Base-by-base conservation (phyloP, 2,888 invertebrate genomes). In the Anodontia alba region DNA sequence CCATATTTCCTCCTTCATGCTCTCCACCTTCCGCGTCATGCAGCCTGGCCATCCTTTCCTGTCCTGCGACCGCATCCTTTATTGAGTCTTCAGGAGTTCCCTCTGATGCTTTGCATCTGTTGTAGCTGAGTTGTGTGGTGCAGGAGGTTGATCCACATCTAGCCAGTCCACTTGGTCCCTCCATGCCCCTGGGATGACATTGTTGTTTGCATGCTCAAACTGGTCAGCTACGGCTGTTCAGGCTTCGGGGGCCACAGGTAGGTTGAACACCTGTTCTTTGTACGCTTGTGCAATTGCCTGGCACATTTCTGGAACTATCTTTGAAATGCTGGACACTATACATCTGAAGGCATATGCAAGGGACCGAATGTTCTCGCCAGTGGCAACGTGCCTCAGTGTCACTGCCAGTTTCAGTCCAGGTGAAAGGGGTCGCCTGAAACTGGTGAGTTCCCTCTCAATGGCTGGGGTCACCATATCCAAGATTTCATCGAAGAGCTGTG, bases 221-320 rank as follows among this genome's bases (percentile, higher is more conserved):
- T 81, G 29, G 29, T 57, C 7, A 29, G 57, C 57, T 29, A 57
- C 7, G 7, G 29, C 57, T 73, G 26, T 75, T 81, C 81, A 86
- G 8, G 42, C n/a, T n/a, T 42, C 74, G 80, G 57, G 71, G 72
- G 46, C 20, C 46, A n/a, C n/a, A n/a, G n/a, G n/a, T n/a, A n/a
- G n/a, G n/a, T n/a, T 29, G 49, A 84, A 33, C 23, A n/a, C 79
- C 26, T 86, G 82, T 49, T 77, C 73, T 71, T 76, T 82, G 43
- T 78, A 79, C 38, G 68, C 80, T 85, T n/a, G n/a, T n/a, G n/a
- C n/a, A n/a, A n/a, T 42, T 78, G 86, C 62, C 54, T 20, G n/a
- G n/a, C n/a, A 79, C 57, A 84, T 80, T 79, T 86, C 84, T 46
- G 70, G 77, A 20, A 84, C 71, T 68, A 76, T 29, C 51, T 72